Conservation (phyloP, 2,113 vertebrate genomes). For the Axis porcinus region DNA sequence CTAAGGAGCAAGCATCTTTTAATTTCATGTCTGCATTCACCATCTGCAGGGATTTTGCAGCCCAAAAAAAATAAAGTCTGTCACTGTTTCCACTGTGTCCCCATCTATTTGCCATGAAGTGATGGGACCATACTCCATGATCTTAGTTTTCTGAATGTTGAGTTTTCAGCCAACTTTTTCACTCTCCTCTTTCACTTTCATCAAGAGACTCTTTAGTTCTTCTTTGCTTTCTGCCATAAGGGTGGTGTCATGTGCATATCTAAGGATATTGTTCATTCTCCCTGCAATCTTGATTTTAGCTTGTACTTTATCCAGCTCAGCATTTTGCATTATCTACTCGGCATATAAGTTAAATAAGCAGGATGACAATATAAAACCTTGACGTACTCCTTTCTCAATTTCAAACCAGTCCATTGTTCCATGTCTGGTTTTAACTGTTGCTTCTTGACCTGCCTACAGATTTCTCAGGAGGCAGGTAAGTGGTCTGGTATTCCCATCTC, state of each 20-base stretch:
- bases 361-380: neutral
- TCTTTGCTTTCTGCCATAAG: neutral
- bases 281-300: neutral
- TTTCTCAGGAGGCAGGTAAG: neutral
- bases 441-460: neutral
- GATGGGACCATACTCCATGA: neutral
- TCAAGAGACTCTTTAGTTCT: neutral
- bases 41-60: neutral
- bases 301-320: neutral
- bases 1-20: neutral
- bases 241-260: neutral
- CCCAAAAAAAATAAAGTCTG: neutral
- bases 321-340: neutral
- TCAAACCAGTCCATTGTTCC: neutral
- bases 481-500: neutral
- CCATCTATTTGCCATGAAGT: neutral
- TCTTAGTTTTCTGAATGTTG: neutral
- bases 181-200: neutral
- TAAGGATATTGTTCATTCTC: neutral
- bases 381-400: neutral
- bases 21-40: neutral
- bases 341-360: neutral
- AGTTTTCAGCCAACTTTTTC: neutral
- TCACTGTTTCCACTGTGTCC: neutral
- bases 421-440: neutral